These are phyloP conservation scores for Antigone vipio DNA, from an alignment of 2,113 vertebrate genomes.

Conservation along the genomic window DNA sequence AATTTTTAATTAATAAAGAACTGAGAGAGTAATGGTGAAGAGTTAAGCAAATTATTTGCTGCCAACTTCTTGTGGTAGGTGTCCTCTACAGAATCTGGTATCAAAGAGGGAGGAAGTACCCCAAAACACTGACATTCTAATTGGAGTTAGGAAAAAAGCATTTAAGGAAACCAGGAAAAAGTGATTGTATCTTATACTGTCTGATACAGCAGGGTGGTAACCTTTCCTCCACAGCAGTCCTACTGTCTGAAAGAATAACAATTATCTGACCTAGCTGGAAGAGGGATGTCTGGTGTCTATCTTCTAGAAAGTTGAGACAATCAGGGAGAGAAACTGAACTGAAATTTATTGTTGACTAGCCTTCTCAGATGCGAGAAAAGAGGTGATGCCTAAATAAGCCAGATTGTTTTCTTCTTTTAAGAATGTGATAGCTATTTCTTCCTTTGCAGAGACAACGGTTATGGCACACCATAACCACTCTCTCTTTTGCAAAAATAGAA, in stretches of 20 bases:
- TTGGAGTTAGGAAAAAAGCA: neutral
- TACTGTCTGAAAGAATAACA: neutral
- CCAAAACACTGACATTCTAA: neutral
- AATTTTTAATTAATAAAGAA: neutral
- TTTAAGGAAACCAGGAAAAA: neutral
- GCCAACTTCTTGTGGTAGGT: neutral
- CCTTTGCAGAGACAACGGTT: neutral
- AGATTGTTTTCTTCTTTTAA: neutral
- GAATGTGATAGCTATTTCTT: neutral
- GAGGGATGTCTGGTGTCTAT: neutral
- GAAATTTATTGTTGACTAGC: neutral
- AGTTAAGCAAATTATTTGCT: neutral
- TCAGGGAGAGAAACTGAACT: neutral
- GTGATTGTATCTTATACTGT: neutral
- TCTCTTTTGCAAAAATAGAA: neutral
- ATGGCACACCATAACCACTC: neutral
- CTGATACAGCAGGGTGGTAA: neutral
- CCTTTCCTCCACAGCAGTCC: neutral
- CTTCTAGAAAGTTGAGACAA: neutral
- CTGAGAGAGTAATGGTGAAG: accelerated
- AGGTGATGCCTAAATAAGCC: neutral
- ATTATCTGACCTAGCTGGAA: neutral
- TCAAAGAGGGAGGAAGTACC: neutral
- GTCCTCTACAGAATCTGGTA: neutral
- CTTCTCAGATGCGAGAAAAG: neutral